These are phyloP conservation scores for Drosophila paranaensis DNA, from an alignment of 2,888 invertebrate genomes.

Conservation along the genomic window DNA sequence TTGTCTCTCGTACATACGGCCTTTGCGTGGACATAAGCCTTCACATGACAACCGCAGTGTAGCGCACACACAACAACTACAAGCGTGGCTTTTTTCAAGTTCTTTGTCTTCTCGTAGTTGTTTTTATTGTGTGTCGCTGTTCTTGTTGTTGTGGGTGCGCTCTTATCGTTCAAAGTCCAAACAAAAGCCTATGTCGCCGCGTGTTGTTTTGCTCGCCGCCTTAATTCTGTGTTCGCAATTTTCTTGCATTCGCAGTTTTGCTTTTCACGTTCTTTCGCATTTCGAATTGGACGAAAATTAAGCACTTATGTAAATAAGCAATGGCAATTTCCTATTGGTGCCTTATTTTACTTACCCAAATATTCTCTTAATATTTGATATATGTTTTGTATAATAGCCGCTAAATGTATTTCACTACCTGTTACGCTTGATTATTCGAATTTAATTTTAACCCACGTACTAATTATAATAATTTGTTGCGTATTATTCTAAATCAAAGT, in stretches of 20 bases:
- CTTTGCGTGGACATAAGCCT: constrained; percentile 42
- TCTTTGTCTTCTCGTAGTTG: constrained; percentile 58
- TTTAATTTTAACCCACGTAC: constrained; percentile 52
- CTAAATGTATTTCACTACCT: constrained; percentile 12
- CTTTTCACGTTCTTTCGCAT: constrained; percentile 22
- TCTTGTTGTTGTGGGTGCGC: constrained; percentile 47
- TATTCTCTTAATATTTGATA: not conserved
- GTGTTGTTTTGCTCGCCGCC: constrained; percentile 36
- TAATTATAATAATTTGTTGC: constrained; percentile 64
- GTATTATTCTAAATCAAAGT: constrained; percentile 52
- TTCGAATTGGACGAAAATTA: constrained; percentile 25
- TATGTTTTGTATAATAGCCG: not conserved
- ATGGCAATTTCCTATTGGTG: constrained; percentile 13
- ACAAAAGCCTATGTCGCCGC: constrained; percentile 44
- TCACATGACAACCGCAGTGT: constrained; percentile 54
- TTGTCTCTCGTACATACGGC: constrained; percentile 14
- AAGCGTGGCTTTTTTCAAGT: constrained; percentile 67
- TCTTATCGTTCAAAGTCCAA: constrained; percentile 78
- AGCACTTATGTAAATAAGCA: constrained; percentile 62
- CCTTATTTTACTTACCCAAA: constrained; percentile 52
- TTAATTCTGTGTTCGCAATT: constrained; percentile 24
- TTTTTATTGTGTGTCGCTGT: constrained; percentile 29
- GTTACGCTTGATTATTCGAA: constrained; percentile 29
- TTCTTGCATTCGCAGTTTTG: constrained; percentile 14
- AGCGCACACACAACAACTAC: constrained; percentile 51